Conservation (phyloP, 2,797 vertebrate genomes). For the Rhinophrynus dorsalis region DNA sequence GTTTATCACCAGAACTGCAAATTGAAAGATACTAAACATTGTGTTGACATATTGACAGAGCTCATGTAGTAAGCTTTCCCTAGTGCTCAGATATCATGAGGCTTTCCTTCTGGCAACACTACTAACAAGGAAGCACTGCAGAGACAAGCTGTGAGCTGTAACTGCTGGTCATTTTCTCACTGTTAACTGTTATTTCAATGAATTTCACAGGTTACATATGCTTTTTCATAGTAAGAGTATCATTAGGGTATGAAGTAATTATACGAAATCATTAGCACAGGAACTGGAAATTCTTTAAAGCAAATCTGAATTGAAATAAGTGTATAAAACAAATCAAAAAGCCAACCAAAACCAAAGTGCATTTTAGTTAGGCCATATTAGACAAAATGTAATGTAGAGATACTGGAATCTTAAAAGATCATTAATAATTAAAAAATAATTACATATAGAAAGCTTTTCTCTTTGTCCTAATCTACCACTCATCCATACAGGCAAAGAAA, state of each 20-base stretch:
- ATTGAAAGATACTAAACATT: too few relatives aligned
- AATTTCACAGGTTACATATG: not conserved
- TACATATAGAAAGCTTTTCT: slow-evolving; percentile 69
- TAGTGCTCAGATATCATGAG: too few relatives aligned
- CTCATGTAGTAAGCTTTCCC: too few relatives aligned
- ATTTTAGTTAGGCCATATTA: slow-evolving; percentile 76
- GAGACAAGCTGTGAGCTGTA: not conserved
- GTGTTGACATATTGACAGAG: too few relatives aligned
- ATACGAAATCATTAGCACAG: slow-evolving; percentile 48
- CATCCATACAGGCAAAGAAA: slow-evolving; percentile 74
- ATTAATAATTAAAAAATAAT: slow-evolving; percentile 82
- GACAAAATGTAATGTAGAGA: slow-evolving; percentile 73
- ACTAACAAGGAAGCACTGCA: not conserved
- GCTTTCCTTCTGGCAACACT: not conserved
- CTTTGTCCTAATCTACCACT: slow-evolving; percentile 71
- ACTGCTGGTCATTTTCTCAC: not conserved
- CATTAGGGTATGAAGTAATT: slow-evolving; percentile 46
- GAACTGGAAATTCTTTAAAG: slow-evolving; percentile 48
- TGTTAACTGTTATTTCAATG: not conserved
- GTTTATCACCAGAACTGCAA: too few relatives aligned
- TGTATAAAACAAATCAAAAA: slow-evolving; percentile 67
- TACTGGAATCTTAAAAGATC: slow-evolving; percentile 73
- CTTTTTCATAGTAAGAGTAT: not conserved
- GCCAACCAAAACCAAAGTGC: slow-evolving; percentile 66
- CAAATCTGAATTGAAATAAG: slow-evolving; percentile 59